A percentile compares a stretch with the other conserved stretches of the same genome.
These are phyloP conservation scores for Pseudorhombus dupliciocellatus DNA, from an alignment of 2,113 vertebrate genomes.

Conservation along the genomic window DNA sequence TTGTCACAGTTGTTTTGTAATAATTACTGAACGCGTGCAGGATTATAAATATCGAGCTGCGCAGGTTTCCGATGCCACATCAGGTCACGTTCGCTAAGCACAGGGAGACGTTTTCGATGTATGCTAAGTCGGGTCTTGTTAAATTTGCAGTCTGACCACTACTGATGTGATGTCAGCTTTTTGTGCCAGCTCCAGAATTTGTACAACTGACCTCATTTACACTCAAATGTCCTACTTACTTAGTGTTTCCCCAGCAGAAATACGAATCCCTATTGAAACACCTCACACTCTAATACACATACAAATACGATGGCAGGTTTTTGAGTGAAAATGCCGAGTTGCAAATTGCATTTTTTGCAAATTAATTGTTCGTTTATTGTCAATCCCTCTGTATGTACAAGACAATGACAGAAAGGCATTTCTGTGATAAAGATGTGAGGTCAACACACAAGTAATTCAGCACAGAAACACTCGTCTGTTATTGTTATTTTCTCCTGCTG, in stretches of 20 bases:
- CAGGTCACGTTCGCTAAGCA: background rate
- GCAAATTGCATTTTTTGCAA: too few relatives aligned
- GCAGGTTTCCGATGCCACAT: background rate
- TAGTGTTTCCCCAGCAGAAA: background rate
- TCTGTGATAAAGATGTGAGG: too few relatives aligned
- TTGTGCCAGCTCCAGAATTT: constrained; percentile 1
- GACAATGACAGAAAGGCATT: too few relatives aligned
- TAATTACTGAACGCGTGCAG: constrained; percentile 17
- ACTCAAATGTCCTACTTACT: background rate
- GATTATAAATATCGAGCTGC: background rate
- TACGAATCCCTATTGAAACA: background rate
- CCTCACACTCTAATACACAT: too few relatives aligned
- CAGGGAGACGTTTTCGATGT: background rate
- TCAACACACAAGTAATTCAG: too few relatives aligned
- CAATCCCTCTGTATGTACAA: too few relatives aligned
- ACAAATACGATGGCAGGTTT: too few relatives aligned
- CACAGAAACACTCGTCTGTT: too few relatives aligned
- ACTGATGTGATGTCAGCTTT: constrained; percentile 3
- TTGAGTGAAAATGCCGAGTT: too few relatives aligned
- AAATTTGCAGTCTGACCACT: background rate
- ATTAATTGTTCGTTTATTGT: too few relatives aligned
- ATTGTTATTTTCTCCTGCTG: too few relatives aligned
- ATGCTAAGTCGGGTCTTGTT: constrained; percentile 14
- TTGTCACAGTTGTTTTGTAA: background rate
- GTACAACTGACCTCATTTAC: constrained; percentile 22